These are phyloP conservation scores for Galaxias olidus DNA, from an alignment of 2,797 vertebrate species.

Conservation along the genomic window DNA sequence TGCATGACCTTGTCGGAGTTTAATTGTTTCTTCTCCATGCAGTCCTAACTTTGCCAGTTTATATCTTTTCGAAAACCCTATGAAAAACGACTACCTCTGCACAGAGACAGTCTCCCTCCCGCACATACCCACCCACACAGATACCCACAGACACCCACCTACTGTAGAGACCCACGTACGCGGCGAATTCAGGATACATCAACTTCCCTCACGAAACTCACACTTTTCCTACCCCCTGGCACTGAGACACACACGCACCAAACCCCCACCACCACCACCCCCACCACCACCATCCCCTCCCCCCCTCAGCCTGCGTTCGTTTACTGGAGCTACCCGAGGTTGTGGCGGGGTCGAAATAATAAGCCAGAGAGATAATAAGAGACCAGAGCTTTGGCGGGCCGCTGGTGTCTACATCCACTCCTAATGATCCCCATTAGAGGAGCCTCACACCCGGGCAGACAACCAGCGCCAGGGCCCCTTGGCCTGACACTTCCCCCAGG, in stretches of 20 bases:
- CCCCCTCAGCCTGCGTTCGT: background rate
- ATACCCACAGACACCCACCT: background rate
- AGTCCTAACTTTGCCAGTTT: background rate
- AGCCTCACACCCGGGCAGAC: background rate
- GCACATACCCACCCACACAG: background rate
- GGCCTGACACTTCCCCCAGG: conserved; percentile 3
- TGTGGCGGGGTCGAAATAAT: background rate
- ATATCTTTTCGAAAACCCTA: background rate
- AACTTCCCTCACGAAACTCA: too few relatives aligned
- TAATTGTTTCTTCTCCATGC: background rate
- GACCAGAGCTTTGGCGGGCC: background rate
- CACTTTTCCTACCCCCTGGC: too few relatives aligned
- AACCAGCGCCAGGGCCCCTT: background rate
- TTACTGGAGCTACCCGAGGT: background rate
- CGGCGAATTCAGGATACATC: background rate
- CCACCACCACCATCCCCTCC: background rate
- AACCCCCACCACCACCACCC: background rate
- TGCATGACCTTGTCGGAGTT: background rate
- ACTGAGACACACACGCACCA: too few relatives aligned
- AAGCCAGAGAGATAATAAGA: conserved; percentile 5
- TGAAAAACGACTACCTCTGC: background rate
- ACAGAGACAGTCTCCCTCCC: background rate
- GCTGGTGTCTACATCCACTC: background rate
- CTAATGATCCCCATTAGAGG: conserved; percentile 15
- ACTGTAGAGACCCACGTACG: background rate